phyloP scores from a whole-genome alignment of 2,113 vertebrate species.

The Grus americana region DNA sequence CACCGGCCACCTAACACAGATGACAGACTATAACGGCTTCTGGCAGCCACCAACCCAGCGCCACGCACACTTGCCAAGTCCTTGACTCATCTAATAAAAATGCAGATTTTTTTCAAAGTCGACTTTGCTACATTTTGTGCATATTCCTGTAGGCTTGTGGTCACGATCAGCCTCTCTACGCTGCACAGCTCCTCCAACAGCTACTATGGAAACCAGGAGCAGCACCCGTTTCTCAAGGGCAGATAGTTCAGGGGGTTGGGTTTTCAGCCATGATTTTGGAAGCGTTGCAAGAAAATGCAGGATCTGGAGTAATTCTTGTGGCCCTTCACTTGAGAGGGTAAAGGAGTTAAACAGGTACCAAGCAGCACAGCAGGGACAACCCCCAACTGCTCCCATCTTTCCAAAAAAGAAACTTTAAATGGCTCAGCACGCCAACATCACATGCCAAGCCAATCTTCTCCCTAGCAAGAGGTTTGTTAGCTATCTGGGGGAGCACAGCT shows the following conservation, averaged over 20 bases:
- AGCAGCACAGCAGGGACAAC: neutral
- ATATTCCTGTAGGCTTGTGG: conserved; percentile 22
- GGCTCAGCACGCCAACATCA: neutral
- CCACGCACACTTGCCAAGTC: neutral
- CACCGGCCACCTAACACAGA: neutral
- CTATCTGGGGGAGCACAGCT: conserved; percentile 66
- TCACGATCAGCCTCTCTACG: neutral
- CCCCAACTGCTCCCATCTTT: conserved; percentile 11
- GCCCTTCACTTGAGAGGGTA: neutral
- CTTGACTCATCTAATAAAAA: conserved; percentile 33
- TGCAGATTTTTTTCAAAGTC: neutral
- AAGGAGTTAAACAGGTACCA: neutral
- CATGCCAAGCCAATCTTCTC: conserved; percentile 8
- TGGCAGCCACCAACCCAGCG: neutral
- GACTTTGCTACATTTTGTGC: neutral
- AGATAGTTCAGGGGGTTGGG: neutral
- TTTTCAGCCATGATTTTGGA: neutral
- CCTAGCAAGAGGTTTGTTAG: neutral
- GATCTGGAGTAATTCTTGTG: neutral
- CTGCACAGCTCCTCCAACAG: conserved; percentile 40
- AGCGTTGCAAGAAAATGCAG: neutral
- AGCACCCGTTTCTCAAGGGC: neutral
- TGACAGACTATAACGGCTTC: neutral
- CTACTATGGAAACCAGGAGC: conserved; percentile 58
- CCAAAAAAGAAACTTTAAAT: conserved; percentile 18